These are phyloP conservation scores for Centrocercus urophasianus DNA, from an alignment of 2,113 vertebrate species.

Conservation along the genomic window DNA sequence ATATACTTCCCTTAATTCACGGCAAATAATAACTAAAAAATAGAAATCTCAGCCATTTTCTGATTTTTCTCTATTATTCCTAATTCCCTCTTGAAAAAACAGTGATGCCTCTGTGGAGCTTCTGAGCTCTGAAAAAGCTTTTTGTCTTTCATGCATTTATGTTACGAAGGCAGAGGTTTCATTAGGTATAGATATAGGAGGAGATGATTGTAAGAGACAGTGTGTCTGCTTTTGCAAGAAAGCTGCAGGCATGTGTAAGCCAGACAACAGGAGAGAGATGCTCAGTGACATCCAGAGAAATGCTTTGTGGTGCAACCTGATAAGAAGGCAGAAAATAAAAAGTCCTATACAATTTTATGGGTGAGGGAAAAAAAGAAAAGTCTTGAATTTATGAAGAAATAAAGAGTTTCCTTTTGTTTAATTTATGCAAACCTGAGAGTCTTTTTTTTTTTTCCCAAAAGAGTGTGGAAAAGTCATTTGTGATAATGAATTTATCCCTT, in stretches of 20 bases:
- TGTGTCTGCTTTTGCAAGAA: neutral
- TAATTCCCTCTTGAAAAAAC: neutral
- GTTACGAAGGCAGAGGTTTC: neutral
- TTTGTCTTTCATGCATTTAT: neutral
- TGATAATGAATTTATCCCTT: rapidly evolving
- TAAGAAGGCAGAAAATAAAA: neutral
- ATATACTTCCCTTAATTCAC: neutral
- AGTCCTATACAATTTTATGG: neutral
- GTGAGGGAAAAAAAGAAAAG: neutral
- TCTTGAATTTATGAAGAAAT: neutral
- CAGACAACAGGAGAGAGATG: neutral
- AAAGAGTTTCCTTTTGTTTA: neutral
- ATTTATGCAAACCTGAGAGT: neutral
- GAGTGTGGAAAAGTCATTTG: neutral
- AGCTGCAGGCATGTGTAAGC: neutral
- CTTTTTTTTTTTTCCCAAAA: neutral
- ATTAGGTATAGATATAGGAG: neutral
- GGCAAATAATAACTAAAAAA: neutral
- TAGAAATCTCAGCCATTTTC: neutral
- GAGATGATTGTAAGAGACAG: neutral
- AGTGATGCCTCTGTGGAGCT: neutral
- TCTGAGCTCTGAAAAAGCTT: neutral
- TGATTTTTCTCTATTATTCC: neutral
- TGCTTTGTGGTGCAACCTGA: neutral
- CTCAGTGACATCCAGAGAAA: neutral